Evolutionary conservation across 2,888 invertebrate genomes (phyloP).

Genomic region (Lamellibrachia satsuma): DNA sequence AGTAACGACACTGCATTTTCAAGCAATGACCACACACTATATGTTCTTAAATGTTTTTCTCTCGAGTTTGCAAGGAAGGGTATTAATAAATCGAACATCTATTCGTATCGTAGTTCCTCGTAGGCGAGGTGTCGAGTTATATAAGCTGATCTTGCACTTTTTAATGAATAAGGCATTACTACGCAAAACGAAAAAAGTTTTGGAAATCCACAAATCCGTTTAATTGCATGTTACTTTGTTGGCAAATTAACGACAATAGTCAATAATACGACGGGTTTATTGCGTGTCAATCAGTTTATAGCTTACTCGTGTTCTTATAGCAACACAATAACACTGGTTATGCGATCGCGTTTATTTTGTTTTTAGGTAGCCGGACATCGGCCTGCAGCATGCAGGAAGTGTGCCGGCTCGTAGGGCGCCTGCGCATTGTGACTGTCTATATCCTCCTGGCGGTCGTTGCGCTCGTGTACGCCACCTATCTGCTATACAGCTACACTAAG

Average conservation of each 20-base stretch:
- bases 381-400: background rate
- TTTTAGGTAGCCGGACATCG: background rate
- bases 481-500: background rate
- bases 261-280: too few species aligned
- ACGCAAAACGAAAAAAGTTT: too few species aligned
- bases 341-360: background rate
- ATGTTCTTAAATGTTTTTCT: background rate
- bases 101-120: background rate
- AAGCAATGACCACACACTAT: background rate
- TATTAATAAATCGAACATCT: background rate
- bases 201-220: too few species aligned
- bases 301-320: too few species aligned
- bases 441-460: background rate
- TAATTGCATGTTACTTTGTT: too few species aligned
- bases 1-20: conserved; percentile 1
- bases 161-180: too few species aligned
- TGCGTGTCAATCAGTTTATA: too few species aligned
- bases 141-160: too few species aligned
- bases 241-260: too few species aligned
- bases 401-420: background rate
- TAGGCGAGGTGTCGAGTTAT: background rate
- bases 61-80: background rate
- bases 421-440: background rate
- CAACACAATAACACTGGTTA: too few species aligned
- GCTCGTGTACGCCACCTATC: conserved; percentile 5